These are phyloP conservation scores for Limonius californicus DNA, from an alignment of 1,140 invertebrate species.

Conservation along the genomic window DNA sequence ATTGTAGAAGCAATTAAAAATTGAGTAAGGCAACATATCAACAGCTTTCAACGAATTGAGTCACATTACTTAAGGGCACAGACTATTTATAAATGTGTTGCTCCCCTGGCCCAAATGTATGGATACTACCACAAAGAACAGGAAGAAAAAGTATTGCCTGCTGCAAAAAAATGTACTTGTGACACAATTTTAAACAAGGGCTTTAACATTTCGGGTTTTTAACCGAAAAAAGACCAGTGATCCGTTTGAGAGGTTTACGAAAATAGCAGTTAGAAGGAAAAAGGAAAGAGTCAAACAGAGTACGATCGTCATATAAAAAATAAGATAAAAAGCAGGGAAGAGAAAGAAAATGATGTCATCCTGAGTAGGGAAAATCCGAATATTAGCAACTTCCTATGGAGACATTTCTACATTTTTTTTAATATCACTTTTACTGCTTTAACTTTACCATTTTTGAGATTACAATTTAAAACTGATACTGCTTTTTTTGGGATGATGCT, in stretches of 20 bases:
- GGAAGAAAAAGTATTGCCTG: slow-evolving; percentile 3
- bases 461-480: slow-evolving; percentile 11
- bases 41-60: slow-evolving; percentile 29
- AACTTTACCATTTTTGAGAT: slow-evolving; percentile 33
- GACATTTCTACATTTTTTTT: slow-evolving; percentile 33
- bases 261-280: neutral
- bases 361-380: slow-evolving; percentile 17
- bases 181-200: neutral
- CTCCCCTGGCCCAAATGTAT: slow-evolving; percentile 29
- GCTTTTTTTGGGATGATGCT: slow-evolving; percentile 39
- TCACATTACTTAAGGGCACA: slow-evolving; percentile 28
- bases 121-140: slow-evolving; percentile 23
- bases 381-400: slow-evolving; percentile 26
- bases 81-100: slow-evolving; percentile 23
- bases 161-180: slow-evolving; percentile 18
- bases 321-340: neutral
- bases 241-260: neutral
- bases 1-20: slow-evolving; percentile 20
- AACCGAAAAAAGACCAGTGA: slow-evolving; percentile 8
- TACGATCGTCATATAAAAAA: neutral
- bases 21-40: slow-evolving; percentile 24
- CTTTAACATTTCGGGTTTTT: neutral
- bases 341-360: slow-evolving; percentile 23
- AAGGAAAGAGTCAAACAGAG: neutral
- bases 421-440: slow-evolving; percentile 38